Evolutionary conservation across 2,888 invertebrate genomes (phyloP).

Genomic region (Iphiclides podalirius): DNA sequence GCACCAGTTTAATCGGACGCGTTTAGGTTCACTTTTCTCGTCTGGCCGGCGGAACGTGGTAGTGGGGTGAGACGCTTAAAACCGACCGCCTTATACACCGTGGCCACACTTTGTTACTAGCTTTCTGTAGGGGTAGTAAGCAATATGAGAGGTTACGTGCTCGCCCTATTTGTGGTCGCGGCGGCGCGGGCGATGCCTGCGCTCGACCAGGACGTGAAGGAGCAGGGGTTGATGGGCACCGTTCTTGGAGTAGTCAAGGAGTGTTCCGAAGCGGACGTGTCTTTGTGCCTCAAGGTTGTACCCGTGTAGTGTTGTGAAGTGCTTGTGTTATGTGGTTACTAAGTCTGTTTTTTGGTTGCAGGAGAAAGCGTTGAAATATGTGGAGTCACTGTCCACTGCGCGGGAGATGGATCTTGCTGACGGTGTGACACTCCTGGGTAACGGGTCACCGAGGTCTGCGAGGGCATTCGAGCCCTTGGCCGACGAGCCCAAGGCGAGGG

Average conservation of each 20-base stretch:
- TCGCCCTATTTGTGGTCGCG: conserved; percentile 75
- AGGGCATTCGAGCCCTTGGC: conserved; percentile 83
- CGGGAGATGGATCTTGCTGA: conserved; percentile 81
- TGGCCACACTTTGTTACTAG: conserved; percentile 68
- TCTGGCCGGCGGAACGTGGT: conserved; percentile 42
- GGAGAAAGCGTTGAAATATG: conserved; percentile 87
- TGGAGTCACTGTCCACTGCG: conserved; percentile 77
- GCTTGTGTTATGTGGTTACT: conserved; percentile 40
- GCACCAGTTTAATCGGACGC: conserved; percentile 66
- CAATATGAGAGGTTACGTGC: conserved; percentile 68
- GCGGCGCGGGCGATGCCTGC: conserved; percentile 72
- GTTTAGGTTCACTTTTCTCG: conserved; percentile 72
- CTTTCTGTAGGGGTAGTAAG: conserved; percentile 62
- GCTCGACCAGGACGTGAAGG: conserved; percentile 76
- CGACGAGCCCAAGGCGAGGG: conserved; percentile 85
- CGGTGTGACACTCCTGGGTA: conserved; percentile 78
- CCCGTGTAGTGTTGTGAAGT: conserved; percentile 35
- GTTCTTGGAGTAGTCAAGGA: conserved; percentile 85
- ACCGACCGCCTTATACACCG: conserved; percentile 62
- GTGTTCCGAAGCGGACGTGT: conserved; percentile 84
- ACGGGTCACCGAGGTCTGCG: conserved; percentile 80
- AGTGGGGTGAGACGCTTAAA: conserved; percentile 76
- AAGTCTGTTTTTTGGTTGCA: conserved; percentile 71
- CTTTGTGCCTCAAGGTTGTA: conserved; percentile 85
- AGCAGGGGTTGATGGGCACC: conserved; percentile 56